Conservation (phyloP, 2,797 vertebrate species). For the Trematomus bernacchii region DNA sequence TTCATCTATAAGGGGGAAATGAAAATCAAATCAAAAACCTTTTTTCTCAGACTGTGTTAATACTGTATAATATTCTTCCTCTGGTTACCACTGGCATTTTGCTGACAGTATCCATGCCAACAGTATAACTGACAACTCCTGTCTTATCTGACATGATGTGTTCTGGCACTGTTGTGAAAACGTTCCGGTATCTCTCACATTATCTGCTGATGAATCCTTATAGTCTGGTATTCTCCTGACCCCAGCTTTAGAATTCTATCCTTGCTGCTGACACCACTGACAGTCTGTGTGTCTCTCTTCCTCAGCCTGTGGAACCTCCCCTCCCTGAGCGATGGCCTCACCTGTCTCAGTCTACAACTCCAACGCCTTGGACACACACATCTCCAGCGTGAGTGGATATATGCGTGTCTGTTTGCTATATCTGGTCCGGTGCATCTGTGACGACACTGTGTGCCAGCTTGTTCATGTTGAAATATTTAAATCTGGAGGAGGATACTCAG, state of each 20-base stretch:
- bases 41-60: background rate
- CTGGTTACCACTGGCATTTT: background rate
- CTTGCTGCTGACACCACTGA: background rate
- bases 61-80: background rate
- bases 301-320: conserved; percentile 77
- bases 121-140: background rate
- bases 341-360: conserved; percentile 82
- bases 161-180: background rate
- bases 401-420: background rate
- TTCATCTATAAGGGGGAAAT: too few species aligned
- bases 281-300: conserved; percentile 13
- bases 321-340: conserved; percentile 82
- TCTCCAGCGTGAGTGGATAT: conserved; percentile 78
- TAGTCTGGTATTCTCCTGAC: background rate
- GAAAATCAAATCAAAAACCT: background rate
- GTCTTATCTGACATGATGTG: background rate
- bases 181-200: background rate
- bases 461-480: background rate
- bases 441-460: background rate
- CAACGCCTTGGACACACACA: conserved; percentile 77
- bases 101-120: background rate
- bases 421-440: background rate
- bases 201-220: background rate
- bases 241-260: background rate
- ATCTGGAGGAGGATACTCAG: too few species aligned